Percentiles rank a stretch among this genome's conserved stretches.
These are phyloP conservation scores for Yponomeuta malinellus DNA, from an alignment of 2,888 invertebrate genomes.

Conservation along the genomic window DNA sequence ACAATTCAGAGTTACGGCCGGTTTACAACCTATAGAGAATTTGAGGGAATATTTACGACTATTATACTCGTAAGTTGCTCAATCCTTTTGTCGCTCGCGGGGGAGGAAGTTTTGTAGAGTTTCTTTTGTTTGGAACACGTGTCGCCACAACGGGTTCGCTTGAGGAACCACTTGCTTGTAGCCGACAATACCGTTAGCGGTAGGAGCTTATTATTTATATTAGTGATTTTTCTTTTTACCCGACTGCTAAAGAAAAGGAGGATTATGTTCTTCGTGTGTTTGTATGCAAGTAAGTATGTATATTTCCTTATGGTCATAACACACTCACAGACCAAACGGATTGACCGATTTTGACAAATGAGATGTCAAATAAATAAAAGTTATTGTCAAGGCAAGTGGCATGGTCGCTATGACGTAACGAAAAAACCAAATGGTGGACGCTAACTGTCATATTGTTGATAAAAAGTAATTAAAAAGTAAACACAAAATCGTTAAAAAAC, in stretches of 20 bases:
- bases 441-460: too few relatives aligned
- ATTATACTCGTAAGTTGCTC: conserved; percentile 53
- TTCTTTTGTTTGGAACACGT: conserved; percentile 74
- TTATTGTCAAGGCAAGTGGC: background rate
- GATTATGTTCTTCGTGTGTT: background rate
- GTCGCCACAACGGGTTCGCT: conserved; percentile 65
- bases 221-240: background rate
- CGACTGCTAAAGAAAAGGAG: background rate
- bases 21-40: conserved; percentile 71
- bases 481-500: too few relatives aligned
- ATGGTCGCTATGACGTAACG: too few relatives aligned
- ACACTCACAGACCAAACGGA: too few relatives aligned
- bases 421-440: too few relatives aligned
- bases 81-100: conserved; percentile 54
- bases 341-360: too few relatives aligned
- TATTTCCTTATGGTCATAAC: too few relatives aligned
- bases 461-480: too few relatives aligned
- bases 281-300: too few relatives aligned
- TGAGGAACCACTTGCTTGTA: conserved; percentile 20
- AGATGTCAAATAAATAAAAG: background rate
- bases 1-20: conserved; percentile 67
- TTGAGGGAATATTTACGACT: conserved; percentile 72
- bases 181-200: background rate
- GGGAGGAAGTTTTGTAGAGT: conserved; percentile 6
- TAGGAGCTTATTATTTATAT: background rate